phyloP scores from a whole-genome alignment of 2,888 invertebrate genomes.

The Chymomyza fuscimana region DNA sequence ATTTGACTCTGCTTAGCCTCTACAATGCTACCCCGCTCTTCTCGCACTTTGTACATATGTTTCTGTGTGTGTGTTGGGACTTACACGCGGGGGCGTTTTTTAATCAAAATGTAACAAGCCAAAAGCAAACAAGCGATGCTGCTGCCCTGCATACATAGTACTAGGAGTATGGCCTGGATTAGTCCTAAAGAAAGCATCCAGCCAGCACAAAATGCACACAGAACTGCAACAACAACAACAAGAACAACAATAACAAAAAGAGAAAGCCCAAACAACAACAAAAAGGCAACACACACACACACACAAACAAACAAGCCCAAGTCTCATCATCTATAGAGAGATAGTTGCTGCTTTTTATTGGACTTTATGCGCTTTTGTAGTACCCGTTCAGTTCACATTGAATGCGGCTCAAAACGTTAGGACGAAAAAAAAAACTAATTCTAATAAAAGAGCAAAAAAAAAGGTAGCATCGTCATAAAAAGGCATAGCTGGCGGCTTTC shows the following conservation, averaged over 20 bases:
- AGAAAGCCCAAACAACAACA: slow-evolving; percentile 38
- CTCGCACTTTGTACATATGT: slow-evolving; percentile 12
- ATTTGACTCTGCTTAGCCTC: slow-evolving; percentile 39
- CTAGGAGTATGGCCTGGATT: slow-evolving; percentile 58
- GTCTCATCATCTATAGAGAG: slow-evolving; percentile 52
- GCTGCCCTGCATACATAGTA: slow-evolving; percentile 3
- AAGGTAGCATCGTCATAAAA: slow-evolving; percentile 56
- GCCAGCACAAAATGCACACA: slow-evolving; percentile 11
- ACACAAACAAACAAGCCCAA: slow-evolving; percentile 31
- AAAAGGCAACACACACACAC: slow-evolving; percentile 13
- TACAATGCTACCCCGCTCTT: slow-evolving; percentile 15
- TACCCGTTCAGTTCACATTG: slow-evolving; percentile 18
- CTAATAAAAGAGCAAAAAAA: slow-evolving; percentile 32
- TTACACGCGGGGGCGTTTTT: slow-evolving; percentile 73
- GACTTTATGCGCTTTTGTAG: slow-evolving; percentile 72
- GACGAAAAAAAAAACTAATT: neutral
- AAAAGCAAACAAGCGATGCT: slow-evolving; percentile 66
- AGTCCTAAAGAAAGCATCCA: slow-evolving; percentile 61
- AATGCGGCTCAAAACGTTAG: neutral
- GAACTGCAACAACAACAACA: slow-evolving; percentile 32
- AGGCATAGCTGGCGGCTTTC: slow-evolving; percentile 59
- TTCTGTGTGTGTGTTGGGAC: slow-evolving; percentile 41
- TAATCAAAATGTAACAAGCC: slow-evolving; percentile 74
- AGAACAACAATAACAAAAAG: slow-evolving; percentile 21
- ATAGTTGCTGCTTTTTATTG: slow-evolving; percentile 70